Base-by-base conservation (phyloP, 1,140 invertebrate species). In the Magallana angulata region DNA sequence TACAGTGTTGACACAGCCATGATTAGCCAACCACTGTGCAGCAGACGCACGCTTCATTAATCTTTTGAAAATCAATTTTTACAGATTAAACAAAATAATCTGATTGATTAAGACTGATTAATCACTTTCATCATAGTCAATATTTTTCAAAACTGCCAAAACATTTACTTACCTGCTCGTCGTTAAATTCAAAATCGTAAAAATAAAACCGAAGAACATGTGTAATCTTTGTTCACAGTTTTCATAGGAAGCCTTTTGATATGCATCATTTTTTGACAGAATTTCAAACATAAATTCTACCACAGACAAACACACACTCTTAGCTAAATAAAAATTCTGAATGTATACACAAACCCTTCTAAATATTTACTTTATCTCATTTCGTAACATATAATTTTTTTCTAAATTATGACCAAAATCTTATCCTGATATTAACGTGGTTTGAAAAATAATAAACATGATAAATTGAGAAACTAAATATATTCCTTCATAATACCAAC, bases 171-270 rank as follows among this genome's bases (percentile, higher is more conserved):
- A 36, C 14, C 36, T 12, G 36, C 36, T 76, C 24, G 36, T 30
- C 14, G 68, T 30, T 76, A 24, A 76, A 76, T 76, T 24, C 7
- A 76, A 30, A 76, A 48, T 76, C 36, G 68, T 76, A 18, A 76
- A 76, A 76, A 76, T 76, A 48, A 24, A 76, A 76, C 68, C 68
- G 5, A 30, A 76, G 68, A 76, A 76, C 68, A 76, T 76, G 36
- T 76, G 68, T 76, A 76, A 76, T 76, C 68, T 76, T 76, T 76
- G 68, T 76, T 76, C 68, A 76, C 68, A 76, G 68, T 76, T 76
- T 76, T 18, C 68, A 76, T 76, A 30, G 24, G 68, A 8, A 76
- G 11, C 68, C 68, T 76, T 76, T 76, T 30, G 68, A 76, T 76
- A 76, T 76, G 3, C 68, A 76, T 76, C 68, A 76, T 30, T 76